A percentile compares a stretch with the other conserved stretches of the same genome.
These are phyloP conservation scores for Scaeva pyrastri DNA, from an alignment of 2,888 invertebrate genomes.

Conservation along the genomic window DNA sequence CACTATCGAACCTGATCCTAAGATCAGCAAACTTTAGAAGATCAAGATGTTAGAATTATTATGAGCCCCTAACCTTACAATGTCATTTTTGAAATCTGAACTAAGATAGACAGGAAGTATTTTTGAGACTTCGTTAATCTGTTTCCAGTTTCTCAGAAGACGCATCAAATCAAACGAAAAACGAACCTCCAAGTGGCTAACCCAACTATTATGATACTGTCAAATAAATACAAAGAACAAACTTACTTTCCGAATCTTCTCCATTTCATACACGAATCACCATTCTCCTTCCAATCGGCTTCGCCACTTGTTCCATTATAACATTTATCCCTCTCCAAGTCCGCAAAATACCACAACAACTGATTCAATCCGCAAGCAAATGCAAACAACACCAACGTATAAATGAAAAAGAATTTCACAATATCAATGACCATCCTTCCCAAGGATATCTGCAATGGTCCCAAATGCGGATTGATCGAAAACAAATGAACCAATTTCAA, in stretches of 20 bases:
- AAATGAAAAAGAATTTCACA: conserved; percentile 96
- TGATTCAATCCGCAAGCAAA: conserved; percentile 97
- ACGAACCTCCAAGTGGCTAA: no score
- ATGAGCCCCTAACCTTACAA: no score
- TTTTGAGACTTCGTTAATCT: no score
- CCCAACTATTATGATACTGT: no score
- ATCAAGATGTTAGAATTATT: no score
- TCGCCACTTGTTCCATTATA: conserved; percentile 88
- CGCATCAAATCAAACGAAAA: no score
- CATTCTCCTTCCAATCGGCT: conserved; percentile 91
- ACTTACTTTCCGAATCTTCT: conserved; percentile 93
- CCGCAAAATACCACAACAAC: conserved; percentile 96
- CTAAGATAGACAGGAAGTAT: no score
- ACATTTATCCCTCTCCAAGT: conserved; percentile 92
- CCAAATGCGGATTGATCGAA: conserved; percentile 96
- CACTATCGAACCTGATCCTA: no score
- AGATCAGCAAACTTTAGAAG: no score
- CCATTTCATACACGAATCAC: conserved; percentile 93
- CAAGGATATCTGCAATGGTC: conserved; percentile 95
- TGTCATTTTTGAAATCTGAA: no score
- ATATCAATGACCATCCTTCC: conserved; percentile 96
- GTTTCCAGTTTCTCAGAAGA: no score
- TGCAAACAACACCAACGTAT: conserved; percentile 93
- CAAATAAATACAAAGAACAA: no score
- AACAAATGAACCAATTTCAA: conserved; percentile 96